Base-by-base conservation (phyloP, 1,140 invertebrate genomes). In the Drosophila tani region DNA sequence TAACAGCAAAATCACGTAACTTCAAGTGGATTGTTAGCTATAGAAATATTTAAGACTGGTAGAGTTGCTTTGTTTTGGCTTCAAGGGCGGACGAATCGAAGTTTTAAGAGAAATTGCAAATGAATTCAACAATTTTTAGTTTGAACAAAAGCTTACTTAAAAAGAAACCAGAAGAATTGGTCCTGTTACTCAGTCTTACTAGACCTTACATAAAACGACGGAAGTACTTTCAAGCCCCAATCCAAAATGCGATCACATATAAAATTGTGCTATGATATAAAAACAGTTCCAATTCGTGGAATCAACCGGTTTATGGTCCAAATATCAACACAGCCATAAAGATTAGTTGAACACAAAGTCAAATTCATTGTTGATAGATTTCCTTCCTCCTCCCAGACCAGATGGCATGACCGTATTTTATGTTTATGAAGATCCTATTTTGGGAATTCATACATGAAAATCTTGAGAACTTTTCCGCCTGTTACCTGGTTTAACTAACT, bases 1-100 rank as follows among this genome's bases (percentile, higher is more conserved):
- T 59, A 43, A 27, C 14, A 35, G 15, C 5, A 3, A 59, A 35
- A 50, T 47, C 69, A 73, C 69, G 67, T 73, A 71, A 73, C 53
- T 71, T 41, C 21, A 12, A 66, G 15, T 7, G 11, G 19, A 27
- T 66, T 38, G 43, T 35, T 40, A 29, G 29, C 15, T 19, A 9
- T 12, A 40, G 9, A 40, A 14, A 35, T 32, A 65, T 24, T 63
- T 40, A 6, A 27, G 2, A 56, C 29, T 56, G 5, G 12, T 5
- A 2, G 14, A 55, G n/a, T 5, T 8, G 2, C 21, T 45, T 27
- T 47, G 17, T 19, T 0, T 19, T 12, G 11, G 6, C 9, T 66
- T 62, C 41, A 35, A 46, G 15, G 19, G 12, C 9, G 17, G 32
- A 19, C 1, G 17, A 35, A 32, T 17, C n/a, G 0, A 35, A 35